Base-by-base conservation (phyloP, 2,113 vertebrate genomes). In the Nothocercus nigrocapillus region DNA sequence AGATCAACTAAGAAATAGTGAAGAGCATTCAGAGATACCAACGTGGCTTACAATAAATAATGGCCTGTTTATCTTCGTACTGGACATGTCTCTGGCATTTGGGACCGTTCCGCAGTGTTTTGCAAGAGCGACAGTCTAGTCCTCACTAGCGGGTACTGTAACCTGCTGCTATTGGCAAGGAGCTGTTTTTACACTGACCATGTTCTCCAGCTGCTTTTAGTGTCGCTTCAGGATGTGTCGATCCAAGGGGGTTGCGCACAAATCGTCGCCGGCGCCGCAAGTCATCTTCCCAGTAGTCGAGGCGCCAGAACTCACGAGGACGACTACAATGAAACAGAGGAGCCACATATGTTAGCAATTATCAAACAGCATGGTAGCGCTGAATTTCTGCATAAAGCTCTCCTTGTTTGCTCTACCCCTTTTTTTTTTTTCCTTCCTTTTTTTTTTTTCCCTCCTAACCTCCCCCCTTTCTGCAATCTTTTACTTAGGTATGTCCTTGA, bases 231-330 rank as follows among this genome's bases (percentile, higher is more conserved):
- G 99, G 99, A 98, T 99, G 99, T 98, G 98, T 98, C 89, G 99
- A 99, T 98, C 99, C 99, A 56, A 98, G 98, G 96, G 98, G 99
- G 99, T 99, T 99, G 95, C 98, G 99, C 98, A 99, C 98, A 98
- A 99, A 99, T 97, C 99, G 99, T 90, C 99, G 98, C 95, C 99
- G 99, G 98, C 99, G 99, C 98, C 99, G 98, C 98, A 99, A 99
- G 98, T 99, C 99, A 98, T 99, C 99, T 98, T 99, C 99, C 99
- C 99, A 99, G 98, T 99, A 99, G 99, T 99, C 99, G 97, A 99
- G 99, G 98, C 99, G 99, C 99, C 99, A 99, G 98, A 99, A 99
- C 98, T 99, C 99, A 98, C 98, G 98, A 97, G 99, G 99, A 98
- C 99, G 98, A 98, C 98, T 99, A 98, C 98, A 98, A 97, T 98